Percentiles rank a stretch among this genome's conserved stretches.
phyloP scores from a whole-genome alignment of 2,113 vertebrate species.

The Ovibos moschatus region DNA sequence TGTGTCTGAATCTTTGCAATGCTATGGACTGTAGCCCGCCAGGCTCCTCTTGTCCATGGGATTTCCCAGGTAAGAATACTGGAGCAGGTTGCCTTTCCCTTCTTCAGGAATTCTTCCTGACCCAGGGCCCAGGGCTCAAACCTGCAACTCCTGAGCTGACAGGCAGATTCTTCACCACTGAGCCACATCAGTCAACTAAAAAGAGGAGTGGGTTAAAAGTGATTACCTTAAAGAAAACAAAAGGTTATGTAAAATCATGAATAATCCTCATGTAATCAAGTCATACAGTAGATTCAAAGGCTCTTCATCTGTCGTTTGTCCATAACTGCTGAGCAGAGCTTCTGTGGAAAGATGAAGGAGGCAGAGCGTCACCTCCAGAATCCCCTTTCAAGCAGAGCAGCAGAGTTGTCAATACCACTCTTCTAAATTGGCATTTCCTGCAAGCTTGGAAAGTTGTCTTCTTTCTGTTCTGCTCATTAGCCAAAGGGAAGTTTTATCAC shows the following conservation, averaged over 20 bases:
- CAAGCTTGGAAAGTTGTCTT: background rate
- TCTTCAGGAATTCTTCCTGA: background rate
- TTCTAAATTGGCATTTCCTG: background rate
- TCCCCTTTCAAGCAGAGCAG: background rate
- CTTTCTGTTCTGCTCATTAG: background rate
- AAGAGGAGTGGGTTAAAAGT: background rate
- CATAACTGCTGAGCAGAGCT: background rate
- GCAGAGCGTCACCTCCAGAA: background rate
- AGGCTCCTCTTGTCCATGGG: background rate
- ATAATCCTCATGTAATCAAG: background rate
- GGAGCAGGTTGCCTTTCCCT: background rate
- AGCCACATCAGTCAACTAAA: background rate
- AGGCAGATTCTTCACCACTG: background rate
- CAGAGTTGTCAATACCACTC: background rate
- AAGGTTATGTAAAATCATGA: background rate
- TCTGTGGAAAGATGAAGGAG: background rate
- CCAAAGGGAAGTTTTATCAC: background rate
- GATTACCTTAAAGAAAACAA: background rate
- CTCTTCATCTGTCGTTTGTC: background rate
- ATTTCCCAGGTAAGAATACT: background rate
- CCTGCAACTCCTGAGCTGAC: background rate
- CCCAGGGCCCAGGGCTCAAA: background rate
- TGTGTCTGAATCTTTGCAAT: background rate
- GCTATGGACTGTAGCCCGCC: background rate
- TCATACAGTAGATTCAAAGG: background rate